These are phyloP conservation scores for Caenorhabditis imperialis DNA, from an alignment of 2,888 invertebrate species.

Conservation along the genomic window DNA sequence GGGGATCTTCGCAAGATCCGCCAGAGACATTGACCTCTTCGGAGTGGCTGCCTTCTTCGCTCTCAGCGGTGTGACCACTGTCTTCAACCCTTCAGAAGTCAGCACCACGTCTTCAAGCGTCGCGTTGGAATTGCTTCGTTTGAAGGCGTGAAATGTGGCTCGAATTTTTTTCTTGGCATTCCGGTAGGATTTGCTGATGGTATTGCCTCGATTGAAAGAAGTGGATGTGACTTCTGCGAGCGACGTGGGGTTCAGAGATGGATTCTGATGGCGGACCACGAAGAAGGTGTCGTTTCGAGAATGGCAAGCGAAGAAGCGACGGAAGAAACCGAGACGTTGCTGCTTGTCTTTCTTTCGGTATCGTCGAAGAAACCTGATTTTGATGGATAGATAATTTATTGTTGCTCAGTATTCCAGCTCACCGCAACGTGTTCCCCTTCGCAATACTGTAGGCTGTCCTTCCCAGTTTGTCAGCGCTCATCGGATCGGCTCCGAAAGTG, in stretches of 20 bases:
- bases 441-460: constrained; percentile 60
- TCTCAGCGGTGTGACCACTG: constrained; percentile 34
- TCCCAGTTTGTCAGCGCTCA: constrained; percentile 58
- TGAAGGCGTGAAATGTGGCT: constrained; percentile 39
- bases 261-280: constrained; percentile 16
- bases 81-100: constrained; percentile 47
- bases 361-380: constrained; percentile 52
- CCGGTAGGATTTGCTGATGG: constrained; percentile 37
- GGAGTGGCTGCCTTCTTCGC: background rate
- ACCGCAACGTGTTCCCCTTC: constrained; percentile 59
- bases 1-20: constrained; percentile 26
- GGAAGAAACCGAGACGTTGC: constrained; percentile 53
- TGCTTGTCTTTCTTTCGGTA: constrained; percentile 40
- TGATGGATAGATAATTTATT: background rate
- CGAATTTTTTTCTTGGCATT: constrained; percentile 49
- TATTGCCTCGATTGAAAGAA: constrained; percentile 39
- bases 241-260: constrained; percentile 10
- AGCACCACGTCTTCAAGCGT: constrained; percentile 39
- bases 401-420: background rate
- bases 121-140: constrained; percentile 19
- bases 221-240: constrained; percentile 27
- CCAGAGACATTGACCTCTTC: constrained; percentile 39
- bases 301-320: constrained; percentile 61
- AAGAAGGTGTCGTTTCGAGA: constrained; percentile 49
- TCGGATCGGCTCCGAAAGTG: constrained; percentile 69